Conservation (phyloP, 2,113 vertebrate species). For the Mobula birostris region DNA sequence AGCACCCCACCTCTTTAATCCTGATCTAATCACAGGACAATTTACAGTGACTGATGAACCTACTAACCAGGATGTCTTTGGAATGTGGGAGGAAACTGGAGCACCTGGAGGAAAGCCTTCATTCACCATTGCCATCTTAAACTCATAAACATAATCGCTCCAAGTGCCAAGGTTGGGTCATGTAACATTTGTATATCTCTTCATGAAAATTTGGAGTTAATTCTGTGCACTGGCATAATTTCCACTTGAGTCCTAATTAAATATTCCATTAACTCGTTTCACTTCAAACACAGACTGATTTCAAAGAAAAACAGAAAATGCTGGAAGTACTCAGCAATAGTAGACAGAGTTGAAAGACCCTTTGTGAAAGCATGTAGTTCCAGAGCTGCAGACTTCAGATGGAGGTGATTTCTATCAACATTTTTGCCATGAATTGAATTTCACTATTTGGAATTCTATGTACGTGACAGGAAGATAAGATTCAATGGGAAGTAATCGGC, state of each 20-base stretch:
- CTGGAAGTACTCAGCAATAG: no score
- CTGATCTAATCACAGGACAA: no score
- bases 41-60: no score
- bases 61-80: no score
- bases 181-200: neutral
- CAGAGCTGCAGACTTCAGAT: neutral
- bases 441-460: neutral
- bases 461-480: neutral
- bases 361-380: no score
- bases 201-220: neutral
- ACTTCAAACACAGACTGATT: neutral
- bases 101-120: no score
- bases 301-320: no score
- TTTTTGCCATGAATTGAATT: neutral
- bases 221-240: neutral
- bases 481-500: neutral
- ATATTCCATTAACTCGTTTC: neutral
- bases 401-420: neutral
- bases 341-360: no score
- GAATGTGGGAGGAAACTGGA: no score
- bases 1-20: no score
- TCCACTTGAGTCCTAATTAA: neutral
- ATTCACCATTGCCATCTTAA: neutral
- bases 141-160: neutral
- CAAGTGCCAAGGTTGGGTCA: neutral